These are phyloP conservation scores for Chaetodon trifasciatus DNA, from an alignment of 2,797 vertebrate genomes.

Conservation along the genomic window DNA sequence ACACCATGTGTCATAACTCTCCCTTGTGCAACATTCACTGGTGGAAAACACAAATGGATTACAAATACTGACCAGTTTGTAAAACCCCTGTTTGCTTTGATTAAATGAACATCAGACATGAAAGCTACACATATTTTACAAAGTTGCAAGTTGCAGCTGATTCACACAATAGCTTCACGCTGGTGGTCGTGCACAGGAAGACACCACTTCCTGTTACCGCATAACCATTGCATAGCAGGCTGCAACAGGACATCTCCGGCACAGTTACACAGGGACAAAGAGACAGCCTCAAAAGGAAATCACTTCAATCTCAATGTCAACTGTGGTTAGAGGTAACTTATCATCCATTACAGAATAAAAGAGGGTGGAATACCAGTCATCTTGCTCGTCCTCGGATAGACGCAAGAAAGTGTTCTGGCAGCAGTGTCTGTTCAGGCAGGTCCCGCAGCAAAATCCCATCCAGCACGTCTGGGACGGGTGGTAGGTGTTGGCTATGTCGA, in stretches of 20 bases:
- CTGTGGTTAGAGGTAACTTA: not conserved
- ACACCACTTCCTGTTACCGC: constrained; percentile 42
- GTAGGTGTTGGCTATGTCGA: fast-evolving
- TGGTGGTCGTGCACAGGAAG: constrained; percentile 50
- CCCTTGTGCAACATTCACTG: not conserved
- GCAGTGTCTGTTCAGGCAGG: constrained; percentile 65
- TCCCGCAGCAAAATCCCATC: constrained; percentile 66
- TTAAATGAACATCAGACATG: not conserved
- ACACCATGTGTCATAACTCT: not conserved
- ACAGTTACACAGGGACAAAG: not conserved
- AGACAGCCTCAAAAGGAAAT: not conserved
- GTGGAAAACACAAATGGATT: not conserved
- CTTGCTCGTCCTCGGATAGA: constrained; percentile 51
- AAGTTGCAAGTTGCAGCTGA: not conserved
- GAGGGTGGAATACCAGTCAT: constrained; percentile 41
- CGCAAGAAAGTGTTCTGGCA: fast-evolving
- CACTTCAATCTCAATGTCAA: not conserved
- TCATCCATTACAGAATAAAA: not conserved
- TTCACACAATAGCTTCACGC: not conserved
- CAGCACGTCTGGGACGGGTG: fast-evolving
- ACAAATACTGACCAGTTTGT: not conserved
- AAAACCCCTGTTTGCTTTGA: not conserved
- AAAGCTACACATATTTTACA: not conserved
- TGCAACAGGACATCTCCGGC: not conserved
- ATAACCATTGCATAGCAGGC: not conserved